phyloP scores from a whole-genome alignment of 2,797 vertebrate species.

The Anabas testudineus region DNA sequence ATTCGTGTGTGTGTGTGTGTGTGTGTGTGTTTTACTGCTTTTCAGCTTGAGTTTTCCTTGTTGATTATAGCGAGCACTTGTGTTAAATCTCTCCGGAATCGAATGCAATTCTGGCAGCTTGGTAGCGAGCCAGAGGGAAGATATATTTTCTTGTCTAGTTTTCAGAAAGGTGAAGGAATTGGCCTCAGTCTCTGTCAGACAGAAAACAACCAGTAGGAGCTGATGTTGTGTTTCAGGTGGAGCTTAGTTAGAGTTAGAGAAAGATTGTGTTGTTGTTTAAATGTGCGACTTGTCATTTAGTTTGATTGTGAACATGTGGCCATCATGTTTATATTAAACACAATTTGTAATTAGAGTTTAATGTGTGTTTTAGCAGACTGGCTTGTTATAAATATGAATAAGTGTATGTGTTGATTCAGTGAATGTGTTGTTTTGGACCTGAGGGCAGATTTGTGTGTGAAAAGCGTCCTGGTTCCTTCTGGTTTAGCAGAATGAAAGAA shows the following conservation, averaged over 20 bases:
- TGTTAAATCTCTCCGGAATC: slow-evolving; percentile 69
- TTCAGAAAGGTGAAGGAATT: slow-evolving; percentile 59
- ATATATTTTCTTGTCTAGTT: slow-evolving; percentile 69
- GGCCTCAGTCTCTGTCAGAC: slow-evolving; percentile 48
- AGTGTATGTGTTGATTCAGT: too few species aligned
- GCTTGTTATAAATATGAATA: too few species aligned
- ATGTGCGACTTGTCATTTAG: too few species aligned
- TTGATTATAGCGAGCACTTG: slow-evolving; percentile 42
- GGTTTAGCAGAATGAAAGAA: not conserved
- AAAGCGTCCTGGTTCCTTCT: not conserved
- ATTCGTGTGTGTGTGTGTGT: not conserved
- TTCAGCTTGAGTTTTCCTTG: slow-evolving; percentile 51
- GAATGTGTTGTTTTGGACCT: not conserved
- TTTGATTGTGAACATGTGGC: too few species aligned
- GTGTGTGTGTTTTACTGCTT: not conserved
- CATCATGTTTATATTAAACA: too few species aligned
- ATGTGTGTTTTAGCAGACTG: too few species aligned
- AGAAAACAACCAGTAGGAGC: slow-evolving; percentile 23
- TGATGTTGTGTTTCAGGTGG: too few species aligned
- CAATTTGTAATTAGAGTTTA: too few species aligned
- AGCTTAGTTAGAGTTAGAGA: too few species aligned
- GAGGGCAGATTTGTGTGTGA: not conserved
- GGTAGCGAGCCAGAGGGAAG: slow-evolving; percentile 64
- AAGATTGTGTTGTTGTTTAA: too few species aligned
- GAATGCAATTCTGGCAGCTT: slow-evolving; percentile 60